Evolutionary conservation across 1,140 invertebrate genomes (phyloP), one percentile per base, ranked within the genome.

Genomic region (Leptinotarsa defecta): DNA sequence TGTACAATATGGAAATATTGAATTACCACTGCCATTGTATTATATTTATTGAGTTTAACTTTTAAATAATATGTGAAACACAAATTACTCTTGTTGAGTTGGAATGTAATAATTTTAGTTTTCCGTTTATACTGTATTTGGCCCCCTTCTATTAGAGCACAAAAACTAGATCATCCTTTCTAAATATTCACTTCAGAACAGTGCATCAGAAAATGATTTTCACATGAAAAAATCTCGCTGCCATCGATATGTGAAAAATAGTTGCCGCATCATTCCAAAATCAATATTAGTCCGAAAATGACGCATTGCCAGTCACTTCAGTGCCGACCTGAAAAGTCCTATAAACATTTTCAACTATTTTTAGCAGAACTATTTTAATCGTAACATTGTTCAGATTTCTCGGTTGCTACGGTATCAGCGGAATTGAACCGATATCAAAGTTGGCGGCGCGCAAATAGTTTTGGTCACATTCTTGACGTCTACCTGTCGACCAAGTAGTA

Each of bases 331-430:
- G 20, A 65, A 65, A 65, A 65, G 63, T 19, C 17, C 17, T 22
- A 65, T 20, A 65, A 65, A 65, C 63, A 65, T 65, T 65, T n/a
- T 20, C 13, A 19, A 65, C 24, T 65, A 65, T 65, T 65, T 65
- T 65, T 65, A 65, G 63, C 63, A 20, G 20, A 20, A 20, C 20
- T 20, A 20, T 20, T 20, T 20, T 20, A 22, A 22, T 22, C 34
- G 34, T 34, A 34, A 34, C 34, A 34, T 34, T 34, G 34, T 34
- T 34, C 34, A 34, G 34, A 34, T 43, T 43, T 43, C 34, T 43
- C 34, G 34, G 34, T 43, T 43, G 34, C 34, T 43, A 43, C 34
- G 34, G 34, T 43, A 43, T 43, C 34, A 43, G 34, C 34, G 34
- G 34, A 43, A 43, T 43, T 43, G 34, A 43, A 43, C 34, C 34